Base-by-base conservation (phyloP, 2,888 invertebrate species). In the Drosophila bunnanda region DNA sequence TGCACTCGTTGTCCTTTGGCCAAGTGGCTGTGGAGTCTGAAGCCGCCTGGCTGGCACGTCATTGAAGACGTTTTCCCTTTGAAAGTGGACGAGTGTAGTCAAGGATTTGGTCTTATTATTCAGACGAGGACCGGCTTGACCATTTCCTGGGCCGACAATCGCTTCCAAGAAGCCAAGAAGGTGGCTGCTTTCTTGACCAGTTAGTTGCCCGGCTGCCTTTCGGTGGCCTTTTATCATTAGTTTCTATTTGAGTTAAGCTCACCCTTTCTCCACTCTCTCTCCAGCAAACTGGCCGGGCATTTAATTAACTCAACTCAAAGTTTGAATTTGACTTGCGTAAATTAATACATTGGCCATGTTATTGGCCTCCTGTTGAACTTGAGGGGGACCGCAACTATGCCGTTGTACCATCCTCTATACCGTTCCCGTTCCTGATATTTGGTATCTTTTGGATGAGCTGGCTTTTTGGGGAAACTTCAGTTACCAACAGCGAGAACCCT, bases 271-370 rank as follows among this genome's bases (percentile, higher is more conserved):
- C 4, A 25, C 34, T 13, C 13, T 48, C 54, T 25, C 25, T 25
- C 25, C 4, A 25, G 3, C 25, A 25, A n/a, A n/a, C n/a, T 53
- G 78, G 79, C 70, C 52, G 52, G 65, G 58, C 61, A 82, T 82
- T 87, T 87, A 82, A 87, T 87, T 82, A 82, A 87, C 72, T 87
- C 50, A 62, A 76, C 70, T 67, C 50, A 76, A 75, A 77, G 52
- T 77, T 72, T 75, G 43, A 57, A 50, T 55, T 73, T 65, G 67
- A 55, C 64, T 77, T 55, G 59, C 46, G 68, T 67, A 78, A 85
- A 82, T 83, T 62, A 79, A 88, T 83, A 88, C 80, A 79, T 85
- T 79, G 72, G 75, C 68, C 72, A 67, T 82, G 78, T 85, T 79
- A 77, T 85, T 77, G 85, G 76, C 69, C 75, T 61, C 59, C 53